Evolutionary conservation across 2,797 vertebrate species (phyloP).

Genomic region (Gobionotothen gibberifrons): DNA sequence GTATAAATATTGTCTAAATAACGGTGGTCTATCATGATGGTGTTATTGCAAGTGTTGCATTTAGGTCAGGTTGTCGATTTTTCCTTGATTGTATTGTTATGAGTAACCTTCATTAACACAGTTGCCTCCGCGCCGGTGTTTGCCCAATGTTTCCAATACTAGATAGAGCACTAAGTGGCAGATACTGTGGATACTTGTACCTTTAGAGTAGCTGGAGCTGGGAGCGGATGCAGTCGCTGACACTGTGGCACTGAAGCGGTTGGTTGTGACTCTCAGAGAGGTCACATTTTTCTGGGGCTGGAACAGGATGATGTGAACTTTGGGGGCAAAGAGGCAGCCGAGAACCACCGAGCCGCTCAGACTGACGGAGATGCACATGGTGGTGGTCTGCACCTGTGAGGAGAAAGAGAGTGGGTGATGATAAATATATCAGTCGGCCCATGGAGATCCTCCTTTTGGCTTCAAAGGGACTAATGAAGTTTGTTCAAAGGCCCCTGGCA

Average conservation of each 20-base stretch:
- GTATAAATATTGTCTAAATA: neutral
- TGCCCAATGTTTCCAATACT: neutral
- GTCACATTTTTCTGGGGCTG: slow-evolving; percentile 98
- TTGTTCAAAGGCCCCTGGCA: slow-evolving; percentile 49
- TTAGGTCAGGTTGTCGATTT: neutral
- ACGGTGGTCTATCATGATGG: neutral
- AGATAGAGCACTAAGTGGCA: neutral
- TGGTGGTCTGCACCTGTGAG: slow-evolving; percentile 96
- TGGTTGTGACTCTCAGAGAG: slow-evolving; percentile 89
- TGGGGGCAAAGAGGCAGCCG: slow-evolving; percentile 97
- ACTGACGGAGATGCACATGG: slow-evolving; percentile 98
- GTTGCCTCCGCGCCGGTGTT: neutral
- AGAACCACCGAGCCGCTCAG: slow-evolving; percentile 97
- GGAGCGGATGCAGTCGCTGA: slow-evolving; percentile 72
- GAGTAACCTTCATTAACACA: neutral
- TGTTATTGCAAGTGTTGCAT: neutral
- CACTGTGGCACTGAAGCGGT: slow-evolving; percentile 90
- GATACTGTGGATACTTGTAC: slow-evolving; percentile 67
- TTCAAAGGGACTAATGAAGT: slow-evolving; percentile 48
- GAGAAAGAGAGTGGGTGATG: slow-evolving; percentile 47
- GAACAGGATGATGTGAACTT: slow-evolving; percentile 98
- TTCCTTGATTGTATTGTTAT: slow-evolving; percentile 2
- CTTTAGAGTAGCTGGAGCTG: slow-evolving; percentile 90
- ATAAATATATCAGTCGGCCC: slow-evolving; percentile 69
- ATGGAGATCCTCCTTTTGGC: slow-evolving; percentile 36